Conservation (phyloP, 2,113 vertebrate species). For the Engraulis encrasicolus region DNA sequence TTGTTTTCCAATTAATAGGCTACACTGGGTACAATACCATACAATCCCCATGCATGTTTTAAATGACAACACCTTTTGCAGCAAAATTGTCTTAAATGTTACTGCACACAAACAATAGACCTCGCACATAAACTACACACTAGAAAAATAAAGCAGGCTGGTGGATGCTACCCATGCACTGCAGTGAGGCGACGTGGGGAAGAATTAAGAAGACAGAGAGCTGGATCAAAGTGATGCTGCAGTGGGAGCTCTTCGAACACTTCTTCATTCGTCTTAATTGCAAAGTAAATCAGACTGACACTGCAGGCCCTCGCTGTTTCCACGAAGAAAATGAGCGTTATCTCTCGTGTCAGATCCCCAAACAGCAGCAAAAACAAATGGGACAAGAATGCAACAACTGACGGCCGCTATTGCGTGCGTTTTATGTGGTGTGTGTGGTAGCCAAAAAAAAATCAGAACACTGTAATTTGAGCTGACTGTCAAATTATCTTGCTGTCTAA, state of each 20-base stretch:
- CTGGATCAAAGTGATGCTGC: slow-evolving; percentile 42
- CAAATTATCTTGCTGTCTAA: no score
- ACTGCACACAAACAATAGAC: not conserved
- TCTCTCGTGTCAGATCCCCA: not conserved
- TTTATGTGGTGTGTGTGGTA: no score
- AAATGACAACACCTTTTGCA: not conserved
- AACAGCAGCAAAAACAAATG: not conserved
- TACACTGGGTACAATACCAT: not conserved
- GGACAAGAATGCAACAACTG: not conserved
- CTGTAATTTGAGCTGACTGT: no score
- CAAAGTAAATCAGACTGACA: slow-evolving; percentile 51
- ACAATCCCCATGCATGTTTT: not conserved
- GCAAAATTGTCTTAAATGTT: not conserved
- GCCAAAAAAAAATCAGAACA: no score
- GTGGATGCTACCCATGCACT: not conserved
- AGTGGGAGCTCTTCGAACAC: slow-evolving; percentile 30
- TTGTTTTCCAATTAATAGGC: not conserved
- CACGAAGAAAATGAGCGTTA: not conserved
- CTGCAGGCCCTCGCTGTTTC: slow-evolving; percentile 41
- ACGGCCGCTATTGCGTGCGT: no score
- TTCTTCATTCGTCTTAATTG: slow-evolving; percentile 41
- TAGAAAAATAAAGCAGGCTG: not conserved
- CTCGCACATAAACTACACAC: not conserved
- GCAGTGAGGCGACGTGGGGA: not conserved
- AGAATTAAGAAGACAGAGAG: slow-evolving; percentile 8